Conservation (phyloP, 2,888 invertebrate genomes). For the Chrysomela aeneicollis region DNA sequence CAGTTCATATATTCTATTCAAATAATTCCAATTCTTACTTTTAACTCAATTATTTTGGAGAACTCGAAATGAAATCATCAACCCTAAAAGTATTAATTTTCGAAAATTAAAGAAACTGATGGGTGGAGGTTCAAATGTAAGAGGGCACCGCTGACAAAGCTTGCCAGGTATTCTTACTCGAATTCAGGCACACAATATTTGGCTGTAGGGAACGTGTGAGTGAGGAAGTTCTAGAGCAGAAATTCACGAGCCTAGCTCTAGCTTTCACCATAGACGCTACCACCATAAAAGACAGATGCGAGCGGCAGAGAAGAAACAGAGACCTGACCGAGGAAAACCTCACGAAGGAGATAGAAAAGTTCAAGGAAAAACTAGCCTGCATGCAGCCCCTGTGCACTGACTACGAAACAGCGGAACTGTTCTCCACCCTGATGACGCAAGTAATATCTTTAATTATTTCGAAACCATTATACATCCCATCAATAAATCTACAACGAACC, state of each 20-base stretch:
- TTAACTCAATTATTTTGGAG: too few species aligned
- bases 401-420: conserved; percentile 63
- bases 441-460: conserved; percentile 41
- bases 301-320: conserved; percentile 65
- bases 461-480: too few species aligned
- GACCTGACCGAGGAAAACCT: conserved; percentile 69
- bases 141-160: too few species aligned
- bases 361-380: not conserved
- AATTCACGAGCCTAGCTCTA: conserved; percentile 65
- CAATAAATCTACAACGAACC: too few species aligned
- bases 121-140: too few species aligned
- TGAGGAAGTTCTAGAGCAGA: conserved; percentile 63
- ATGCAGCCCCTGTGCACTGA: conserved; percentile 50
- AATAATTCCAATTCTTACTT: too few species aligned
- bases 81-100: too few species aligned
- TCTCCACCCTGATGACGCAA: conserved; percentile 64
- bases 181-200: not conserved
- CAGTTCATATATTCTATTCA: too few species aligned
- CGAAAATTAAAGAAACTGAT: too few species aligned
- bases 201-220: conserved; percentile 55
- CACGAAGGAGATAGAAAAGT: conserved; percentile 55
- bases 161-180: too few species aligned
- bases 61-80: too few species aligned
- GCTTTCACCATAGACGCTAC: conserved; percentile 68
- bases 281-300: conserved; percentile 65